phyloP scores from a whole-genome alignment of 2,113 vertebrate species.

The Peromyscus polionotus region DNA sequence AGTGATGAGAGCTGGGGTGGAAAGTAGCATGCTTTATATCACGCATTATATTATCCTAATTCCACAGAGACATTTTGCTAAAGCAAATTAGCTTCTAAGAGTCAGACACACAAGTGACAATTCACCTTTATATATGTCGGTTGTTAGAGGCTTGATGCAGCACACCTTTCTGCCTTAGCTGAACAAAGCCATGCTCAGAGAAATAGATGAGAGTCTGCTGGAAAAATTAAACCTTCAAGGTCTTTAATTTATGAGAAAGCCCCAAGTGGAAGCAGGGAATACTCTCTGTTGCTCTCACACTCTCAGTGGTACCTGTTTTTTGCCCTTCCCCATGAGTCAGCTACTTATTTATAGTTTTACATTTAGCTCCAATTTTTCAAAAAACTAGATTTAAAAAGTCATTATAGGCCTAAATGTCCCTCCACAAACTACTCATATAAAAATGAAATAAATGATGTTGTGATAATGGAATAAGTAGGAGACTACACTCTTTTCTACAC shows the following conservation, averaged over 20 bases:
- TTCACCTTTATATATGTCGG: slow-evolving; percentile 73
- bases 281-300: neutral
- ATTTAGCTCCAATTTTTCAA: slow-evolving; percentile 56
- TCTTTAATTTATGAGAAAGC: slow-evolving; percentile 33
- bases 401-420: slow-evolving; percentile 25
- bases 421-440: slow-evolving; percentile 58
- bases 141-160: slow-evolving; percentile 76
- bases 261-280: neutral
- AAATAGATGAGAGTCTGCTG: slow-evolving; percentile 74
- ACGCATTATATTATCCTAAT: neutral
- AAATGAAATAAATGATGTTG: slow-evolving; percentile 48
- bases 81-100: neutral
- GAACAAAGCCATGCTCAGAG: slow-evolving; percentile 76
- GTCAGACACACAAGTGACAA: slow-evolving; percentile 57
- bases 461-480: slow-evolving; percentile 57
- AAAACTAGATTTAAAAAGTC: slow-evolving; percentile 63
- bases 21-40: neutral
- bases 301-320: neutral
- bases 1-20: neutral
- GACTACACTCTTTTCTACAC: neutral
- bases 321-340: neutral
- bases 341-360: slow-evolving; percentile 67
- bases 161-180: slow-evolving; percentile 51
- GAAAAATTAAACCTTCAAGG: slow-evolving; percentile 75
- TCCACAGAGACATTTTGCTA: slow-evolving; percentile 64